Conservation (phyloP, 2,797 vertebrate species). For the Apodemus agrarius region DNA sequence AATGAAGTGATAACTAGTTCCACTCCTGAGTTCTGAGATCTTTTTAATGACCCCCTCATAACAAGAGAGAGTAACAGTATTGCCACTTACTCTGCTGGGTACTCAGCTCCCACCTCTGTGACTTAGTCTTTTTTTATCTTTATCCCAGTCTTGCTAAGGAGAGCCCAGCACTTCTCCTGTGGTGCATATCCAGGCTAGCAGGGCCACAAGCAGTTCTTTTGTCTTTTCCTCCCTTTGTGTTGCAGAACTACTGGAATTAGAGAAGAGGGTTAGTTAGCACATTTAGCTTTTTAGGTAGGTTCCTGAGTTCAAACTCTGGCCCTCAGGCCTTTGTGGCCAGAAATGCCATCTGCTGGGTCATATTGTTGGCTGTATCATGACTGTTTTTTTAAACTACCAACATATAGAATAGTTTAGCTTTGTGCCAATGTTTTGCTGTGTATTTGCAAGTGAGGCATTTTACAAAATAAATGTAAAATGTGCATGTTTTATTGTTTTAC, state of each 20-base stretch:
- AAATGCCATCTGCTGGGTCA: not conserved
- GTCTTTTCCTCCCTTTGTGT: not conserved
- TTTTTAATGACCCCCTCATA: not conserved
- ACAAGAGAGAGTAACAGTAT: not conserved
- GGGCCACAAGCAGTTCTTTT: not conserved
- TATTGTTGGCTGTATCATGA: not conserved
- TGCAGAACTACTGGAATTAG: not conserved
- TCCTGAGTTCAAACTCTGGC: not conserved
- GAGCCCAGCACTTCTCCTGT: not conserved
- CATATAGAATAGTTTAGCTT: not conserved
- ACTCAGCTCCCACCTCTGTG: not conserved
- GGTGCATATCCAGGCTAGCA: too few relatives aligned
- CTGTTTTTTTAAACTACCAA: not conserved
- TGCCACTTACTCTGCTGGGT: not conserved
- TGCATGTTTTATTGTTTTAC: not conserved
- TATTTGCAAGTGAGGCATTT: conserved; percentile 27
- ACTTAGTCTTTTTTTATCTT: not conserved
- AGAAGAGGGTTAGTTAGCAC: not conserved
- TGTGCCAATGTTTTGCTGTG: not conserved
- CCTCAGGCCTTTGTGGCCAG: not conserved
- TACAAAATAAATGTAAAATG: not conserved
- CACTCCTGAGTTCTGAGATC: not conserved
- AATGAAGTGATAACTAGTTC: not conserved
- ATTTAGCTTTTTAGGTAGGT: not conserved
- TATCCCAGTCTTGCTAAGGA: not conserved